phyloP scores from a whole-genome alignment of 2,888 invertebrate genomes.

The Saturnia pavonia region DNA sequence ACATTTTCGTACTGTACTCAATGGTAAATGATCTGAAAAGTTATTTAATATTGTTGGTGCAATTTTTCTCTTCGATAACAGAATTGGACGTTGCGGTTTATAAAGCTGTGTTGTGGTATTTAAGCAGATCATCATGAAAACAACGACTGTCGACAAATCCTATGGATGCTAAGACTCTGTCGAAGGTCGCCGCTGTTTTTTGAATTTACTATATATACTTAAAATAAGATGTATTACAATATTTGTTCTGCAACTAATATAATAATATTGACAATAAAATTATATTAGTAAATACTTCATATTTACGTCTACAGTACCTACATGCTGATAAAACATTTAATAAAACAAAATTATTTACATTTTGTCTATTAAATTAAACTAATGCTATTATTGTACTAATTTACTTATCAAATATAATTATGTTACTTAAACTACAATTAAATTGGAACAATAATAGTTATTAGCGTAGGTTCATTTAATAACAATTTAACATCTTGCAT shows the following conservation, averaged over 20 bases:
- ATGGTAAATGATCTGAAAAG: too few relatives aligned
- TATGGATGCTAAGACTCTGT: neutral
- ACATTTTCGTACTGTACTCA: too few relatives aligned
- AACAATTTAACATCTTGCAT: conserved; percentile 51
- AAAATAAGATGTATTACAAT: neutral
- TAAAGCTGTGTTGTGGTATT: neutral
- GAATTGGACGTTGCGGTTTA: too few relatives aligned
- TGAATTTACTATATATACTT: neutral
- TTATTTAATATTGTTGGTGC: too few relatives aligned
- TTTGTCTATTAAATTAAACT: conserved; percentile 25
- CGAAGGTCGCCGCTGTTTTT: neutral
- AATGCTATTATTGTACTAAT: conserved; percentile 59
- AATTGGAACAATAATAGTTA: conserved; percentile 27
- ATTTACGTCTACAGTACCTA: neutral
- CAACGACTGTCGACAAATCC: neutral
- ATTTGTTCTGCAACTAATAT: too few relatives aligned
- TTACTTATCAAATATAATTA: conserved; percentile 43
- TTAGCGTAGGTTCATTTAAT: conserved; percentile 37
- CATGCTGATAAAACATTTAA: conserved; percentile 8
- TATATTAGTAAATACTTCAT: neutral
- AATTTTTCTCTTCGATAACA: too few relatives aligned
- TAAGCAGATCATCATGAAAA: neutral
- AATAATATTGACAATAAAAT: neutral
- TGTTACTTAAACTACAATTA: conserved; percentile 24
- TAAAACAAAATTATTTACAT: conserved; percentile 27